Evolutionary conservation across 2,888 invertebrate genomes (phyloP).

Genomic region (Parapristionchus giblindavisi): DNA sequence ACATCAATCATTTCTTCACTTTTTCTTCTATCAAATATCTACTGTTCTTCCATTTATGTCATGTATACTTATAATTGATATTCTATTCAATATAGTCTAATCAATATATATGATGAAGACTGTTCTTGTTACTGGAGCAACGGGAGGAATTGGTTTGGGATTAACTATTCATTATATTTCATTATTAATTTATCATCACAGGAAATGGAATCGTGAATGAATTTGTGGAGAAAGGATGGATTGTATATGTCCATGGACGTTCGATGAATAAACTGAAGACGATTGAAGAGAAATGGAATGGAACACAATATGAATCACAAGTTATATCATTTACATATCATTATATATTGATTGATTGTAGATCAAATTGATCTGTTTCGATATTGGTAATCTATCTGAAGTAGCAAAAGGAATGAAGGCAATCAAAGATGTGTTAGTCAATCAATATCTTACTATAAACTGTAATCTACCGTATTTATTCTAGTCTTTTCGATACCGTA

Average conservation of each 20-base stretch:
- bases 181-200: not conserved
- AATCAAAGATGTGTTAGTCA: not conserved
- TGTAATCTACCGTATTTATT: not conserved
- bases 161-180: not conserved
- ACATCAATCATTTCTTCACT: not conserved
- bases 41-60: too few species aligned
- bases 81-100: too few species aligned
- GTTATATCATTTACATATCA: too few species aligned
- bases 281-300: not conserved
- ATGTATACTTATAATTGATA: too few species aligned
- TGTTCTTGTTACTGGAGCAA: conserved; percentile 27
- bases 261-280: not conserved
- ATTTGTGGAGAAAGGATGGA: not conserved
- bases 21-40: too few species aligned
- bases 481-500: conserved; percentile 2
- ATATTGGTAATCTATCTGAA: not conserved
- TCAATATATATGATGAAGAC: too few species aligned
- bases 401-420: not conserved
- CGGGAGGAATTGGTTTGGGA: conserved; percentile 26
- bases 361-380: not conserved
- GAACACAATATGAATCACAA: too few species aligned
- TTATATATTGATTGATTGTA: not conserved
- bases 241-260: not conserved
- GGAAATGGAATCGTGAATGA: not conserved
- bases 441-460: not conserved